Evolutionary conservation across 1,140 invertebrate genomes (phyloP).

Genomic region (Ditylenchus dipsaci): DNA sequence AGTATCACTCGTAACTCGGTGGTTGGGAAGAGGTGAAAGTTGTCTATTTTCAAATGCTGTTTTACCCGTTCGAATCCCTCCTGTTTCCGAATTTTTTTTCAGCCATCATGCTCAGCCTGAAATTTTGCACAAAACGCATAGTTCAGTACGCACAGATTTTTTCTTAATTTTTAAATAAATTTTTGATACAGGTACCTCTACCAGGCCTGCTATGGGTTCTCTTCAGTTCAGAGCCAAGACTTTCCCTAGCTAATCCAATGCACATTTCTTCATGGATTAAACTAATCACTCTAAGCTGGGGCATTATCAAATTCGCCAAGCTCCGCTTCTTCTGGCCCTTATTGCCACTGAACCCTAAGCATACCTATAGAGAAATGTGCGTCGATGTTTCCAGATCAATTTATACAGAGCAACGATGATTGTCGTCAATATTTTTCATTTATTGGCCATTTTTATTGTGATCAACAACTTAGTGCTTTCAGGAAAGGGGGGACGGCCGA

Average conservation of each 20-base stretch:
- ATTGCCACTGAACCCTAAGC: conserved; percentile 55
- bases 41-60: too few species aligned
- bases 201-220: conserved; percentile 49
- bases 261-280: conserved; percentile 48
- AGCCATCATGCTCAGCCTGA: too few species aligned
- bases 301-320: conserved; percentile 56
- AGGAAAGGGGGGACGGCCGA: conserved; percentile 46
- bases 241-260: conserved; percentile 50
- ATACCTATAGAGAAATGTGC: conserved; percentile 45
- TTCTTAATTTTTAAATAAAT: neutral
- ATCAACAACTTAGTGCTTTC: conserved; percentile 50
- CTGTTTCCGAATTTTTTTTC: too few species aligned
- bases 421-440: conserved; percentile 54
- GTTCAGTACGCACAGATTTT: neutral
- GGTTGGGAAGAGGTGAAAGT: too few species aligned
- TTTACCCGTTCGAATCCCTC: too few species aligned
- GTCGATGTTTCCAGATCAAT: conserved; percentile 54
- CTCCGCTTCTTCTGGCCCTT: conserved; percentile 57
- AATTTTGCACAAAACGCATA: too few species aligned
- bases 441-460: conserved; percentile 57
- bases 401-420: conserved; percentile 52
- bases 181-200: conserved; percentile 50
- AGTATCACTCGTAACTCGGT: too few species aligned
- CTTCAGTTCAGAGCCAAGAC: conserved; percentile 54
- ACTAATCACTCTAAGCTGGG: conserved; percentile 56